Base-by-base conservation (phyloP, 1,140 invertebrate genomes). In the Drosophila serrata region DNA sequence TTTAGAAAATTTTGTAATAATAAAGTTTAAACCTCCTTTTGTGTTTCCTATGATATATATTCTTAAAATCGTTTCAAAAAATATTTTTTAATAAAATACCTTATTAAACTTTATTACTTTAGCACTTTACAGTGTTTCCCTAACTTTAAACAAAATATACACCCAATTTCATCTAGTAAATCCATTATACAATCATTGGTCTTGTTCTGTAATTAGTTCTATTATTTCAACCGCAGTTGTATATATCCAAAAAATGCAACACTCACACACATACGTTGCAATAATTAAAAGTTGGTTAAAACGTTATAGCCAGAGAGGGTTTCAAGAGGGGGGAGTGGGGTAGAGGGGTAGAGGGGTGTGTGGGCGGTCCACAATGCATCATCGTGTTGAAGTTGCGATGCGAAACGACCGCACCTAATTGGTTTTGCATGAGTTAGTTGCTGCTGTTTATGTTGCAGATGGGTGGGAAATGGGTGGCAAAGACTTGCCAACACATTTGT, bases 401-500 rank as follows among this genome's bases (percentile, higher is more conserved):
- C 82, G 84, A 88, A 74, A 88, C 84, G 63, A 77, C 75, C 75
- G 75, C 67, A 82, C 69, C 82, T 87, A 87, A 87, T 87, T 88
- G 82, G 82, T 87, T 88, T 87, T 87, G 82, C 82, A 87, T 87
- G 82, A 87, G 76, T 79, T 63, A 63, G 58, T 64, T 60, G 49
- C 62, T 42, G 53, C 46, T 43, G 29, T 56, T 74, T 42, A 64
- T 40, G 17, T 12, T 42, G 29, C 56, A 5, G 37, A 29, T 62
- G 56, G 61, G 61, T 22, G 61, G 37, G 27, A 42, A 17, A 40
- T 35, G 46, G 48, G 37, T 27, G 17, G 13, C 19, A n/a, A 11
- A 24, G 31, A 43, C 39, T 53, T 75, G 60, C 39, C 45, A 76
- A 53, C 72, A 76, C 74, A 67, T 65, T 75, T 79, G 55, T 57